Percentiles rank a stretch among this genome's conserved stretches.
Conservation (phyloP, 2,113 vertebrate genomes). For the Sceloporus tristichus region DNA sequence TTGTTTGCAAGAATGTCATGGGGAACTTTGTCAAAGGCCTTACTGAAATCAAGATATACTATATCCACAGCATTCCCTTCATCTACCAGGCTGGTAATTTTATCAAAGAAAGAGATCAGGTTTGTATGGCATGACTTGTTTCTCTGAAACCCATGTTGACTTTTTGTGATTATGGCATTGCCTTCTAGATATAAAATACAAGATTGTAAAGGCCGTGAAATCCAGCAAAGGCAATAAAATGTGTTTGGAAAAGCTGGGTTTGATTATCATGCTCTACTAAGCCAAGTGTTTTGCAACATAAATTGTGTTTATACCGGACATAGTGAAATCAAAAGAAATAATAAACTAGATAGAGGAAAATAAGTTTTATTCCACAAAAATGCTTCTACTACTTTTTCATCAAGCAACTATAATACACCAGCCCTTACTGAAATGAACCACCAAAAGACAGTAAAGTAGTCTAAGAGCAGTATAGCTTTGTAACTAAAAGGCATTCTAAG, state of each 20-base stretch:
- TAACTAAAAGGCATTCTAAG: not conserved
- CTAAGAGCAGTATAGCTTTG: not conserved
- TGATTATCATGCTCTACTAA: slow-evolving; percentile 11
- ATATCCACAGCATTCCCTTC: no score
- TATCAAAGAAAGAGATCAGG: no score
- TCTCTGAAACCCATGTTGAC: no score
- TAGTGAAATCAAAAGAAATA: slow-evolving; percentile 8
- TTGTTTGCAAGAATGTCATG: no score
- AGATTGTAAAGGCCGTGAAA: not conserved
- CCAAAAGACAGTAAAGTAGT: not conserved
- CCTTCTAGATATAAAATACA: slow-evolving; percentile 19
- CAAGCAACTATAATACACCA: not conserved
- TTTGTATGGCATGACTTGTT: no score
- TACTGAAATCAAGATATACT: no score
- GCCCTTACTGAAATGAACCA: not conserved
- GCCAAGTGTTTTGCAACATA: slow-evolving; percentile 19
- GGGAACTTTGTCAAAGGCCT: no score
- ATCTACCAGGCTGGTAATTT: no score
- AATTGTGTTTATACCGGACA: slow-evolving; percentile 19
- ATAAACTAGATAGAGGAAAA: slow-evolving; percentile 8
- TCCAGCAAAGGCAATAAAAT: not conserved
- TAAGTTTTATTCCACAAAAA: slow-evolving; percentile 12
- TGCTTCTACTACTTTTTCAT: not conserved
- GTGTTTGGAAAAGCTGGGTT: not conserved
- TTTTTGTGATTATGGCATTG: no score